Evolutionary conservation across 2,797 vertebrate genomes (phyloP), one percentile per base, ranked within the genome.

Genomic region (Momotus momota): DNA sequence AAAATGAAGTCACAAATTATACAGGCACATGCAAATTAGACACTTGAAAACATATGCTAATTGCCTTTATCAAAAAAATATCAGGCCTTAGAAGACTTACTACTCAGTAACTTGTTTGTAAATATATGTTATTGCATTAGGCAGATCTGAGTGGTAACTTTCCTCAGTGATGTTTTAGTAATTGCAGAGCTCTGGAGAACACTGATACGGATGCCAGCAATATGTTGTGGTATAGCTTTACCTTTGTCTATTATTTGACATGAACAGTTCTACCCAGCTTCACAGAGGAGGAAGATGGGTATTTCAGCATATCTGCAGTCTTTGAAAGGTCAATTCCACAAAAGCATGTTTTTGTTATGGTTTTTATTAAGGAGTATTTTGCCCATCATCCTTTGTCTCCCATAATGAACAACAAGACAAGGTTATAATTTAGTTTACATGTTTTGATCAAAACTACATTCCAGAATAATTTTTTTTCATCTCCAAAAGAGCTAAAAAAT

Each of bases 61-160:
- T 85, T 91, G 66, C 38, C 41, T 95, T 85, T 90, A 85, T 87
- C 4, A 88, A 92, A 92, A 92, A 92, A 55, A 55, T 12, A 54
- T 27, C 84, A 80, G 20, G 5, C 7, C 23, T 90, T 82, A 61
- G 81, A 94, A 93, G 20, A 61, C 23, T 86, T 83, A 70, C 48
- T 61, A 21, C 21, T 93, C 29, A 61, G 54, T 82, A 75, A 72
- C 90, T 82, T 88, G 57, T 91, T 85, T 93, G 45, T 81, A 78
- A 69, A 69, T 46, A 38, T 20, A 22, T 58, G 22, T 91, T 90
- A 83, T 35, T 90, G 51, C 65, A 60, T 94, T 94, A 94, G 70
- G 80, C 29, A 83, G 41, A 83, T 88, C 54, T 78, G 62, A 93
- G 55, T 29, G n/a, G 45, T 67, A 74, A 29, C 61, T 86, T 94